These are phyloP conservation scores for Osmoderma eremita DNA, from an alignment of 2,888 invertebrate genomes.

Conservation along the genomic window DNA sequence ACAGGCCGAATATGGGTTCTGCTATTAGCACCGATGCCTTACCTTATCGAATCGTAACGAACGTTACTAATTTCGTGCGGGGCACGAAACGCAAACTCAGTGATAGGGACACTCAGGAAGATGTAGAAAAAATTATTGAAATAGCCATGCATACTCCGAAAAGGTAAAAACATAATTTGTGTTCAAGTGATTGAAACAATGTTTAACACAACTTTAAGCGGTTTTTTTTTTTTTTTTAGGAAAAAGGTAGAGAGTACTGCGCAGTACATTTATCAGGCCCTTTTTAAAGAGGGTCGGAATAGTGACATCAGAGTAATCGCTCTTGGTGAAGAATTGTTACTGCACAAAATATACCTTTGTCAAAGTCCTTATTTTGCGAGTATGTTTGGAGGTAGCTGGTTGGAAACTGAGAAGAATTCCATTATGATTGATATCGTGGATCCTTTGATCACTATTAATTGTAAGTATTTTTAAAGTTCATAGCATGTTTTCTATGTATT, in stretches of 20 bases:
- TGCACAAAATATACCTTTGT: constrained; percentile 82
- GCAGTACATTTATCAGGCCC: constrained; percentile 80
- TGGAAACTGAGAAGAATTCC: constrained; percentile 73
- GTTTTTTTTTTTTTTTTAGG: constrained; percentile 64
- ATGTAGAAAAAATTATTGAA: constrained; percentile 66
- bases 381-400: constrained; percentile 85
- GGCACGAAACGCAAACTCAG: constrained; percentile 69
- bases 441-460: constrained; percentile 74
- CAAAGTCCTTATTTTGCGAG: constrained; percentile 84
- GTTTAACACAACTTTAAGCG: too few relatives aligned
- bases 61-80: constrained; percentile 63
- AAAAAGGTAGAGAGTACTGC: constrained; percentile 77
- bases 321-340: constrained; percentile 75
- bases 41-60: constrained; percentile 60
- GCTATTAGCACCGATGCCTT: constrained; percentile 60
- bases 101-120: constrained; percentile 65
- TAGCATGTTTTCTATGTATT: constrained; percentile 14
- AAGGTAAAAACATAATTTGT: constrained; percentile 62
- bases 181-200: not conserved
- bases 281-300: constrained; percentile 79
- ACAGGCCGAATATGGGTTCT: constrained; percentile 64
- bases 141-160: constrained; percentile 72
- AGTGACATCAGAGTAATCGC: constrained; percentile 80
- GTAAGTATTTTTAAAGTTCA: constrained; percentile 62
- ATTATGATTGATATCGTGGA: constrained; percentile 77